Base-by-base conservation (phyloP, 2,797 vertebrate genomes). In the Oreochromis mossambicus region DNA sequence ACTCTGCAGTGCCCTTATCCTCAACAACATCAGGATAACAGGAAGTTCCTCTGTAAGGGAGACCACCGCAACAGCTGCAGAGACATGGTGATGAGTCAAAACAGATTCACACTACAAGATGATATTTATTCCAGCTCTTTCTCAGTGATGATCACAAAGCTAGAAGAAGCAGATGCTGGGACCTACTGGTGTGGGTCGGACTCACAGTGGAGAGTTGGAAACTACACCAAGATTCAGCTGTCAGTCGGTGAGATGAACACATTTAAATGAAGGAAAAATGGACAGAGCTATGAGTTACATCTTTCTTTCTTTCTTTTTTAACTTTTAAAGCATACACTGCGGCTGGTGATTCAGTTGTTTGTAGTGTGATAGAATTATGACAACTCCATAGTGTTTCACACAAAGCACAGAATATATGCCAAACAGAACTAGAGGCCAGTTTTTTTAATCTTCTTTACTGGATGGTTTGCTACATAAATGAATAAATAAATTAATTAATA, bases 341-440 rank as follows among this genome's bases (percentile, higher is more conserved):
- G 0, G 52, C 52, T 54, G 21, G 12, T 54, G 4, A 54, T 55
- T 26, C 7, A 26, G 24, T 55, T 55, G 0, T 55, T 55, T 55
- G 0, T 55, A 55, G 54, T 5, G 54, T 0, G 24, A 56, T 56
- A 0, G 7, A 56, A 8, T 29, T 29, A 56, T 56, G 0, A 56
- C 13, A 8, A 29, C 24, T 52, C 50, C 52, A 55, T 55, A 56
- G 3, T 56, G 54, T 56, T 56, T 56, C 24, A 15, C 54, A 29
- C 54, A 55, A 55, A 55, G 54, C 54, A 55, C 54, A 55, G 4
- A 55, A 55, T 55, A 55, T 1, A 29, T 55, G 54, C 1, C 54
- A 55, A 55, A 55, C 54, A 15, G 54, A 29, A 26, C 54, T 55
- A 55, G 13, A 55, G 54, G 54, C 24, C 54, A 55, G 4, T 26